Base-by-base conservation (phyloP, 1,140 invertebrate genomes). In the Oreohelix idahoensis region DNA sequence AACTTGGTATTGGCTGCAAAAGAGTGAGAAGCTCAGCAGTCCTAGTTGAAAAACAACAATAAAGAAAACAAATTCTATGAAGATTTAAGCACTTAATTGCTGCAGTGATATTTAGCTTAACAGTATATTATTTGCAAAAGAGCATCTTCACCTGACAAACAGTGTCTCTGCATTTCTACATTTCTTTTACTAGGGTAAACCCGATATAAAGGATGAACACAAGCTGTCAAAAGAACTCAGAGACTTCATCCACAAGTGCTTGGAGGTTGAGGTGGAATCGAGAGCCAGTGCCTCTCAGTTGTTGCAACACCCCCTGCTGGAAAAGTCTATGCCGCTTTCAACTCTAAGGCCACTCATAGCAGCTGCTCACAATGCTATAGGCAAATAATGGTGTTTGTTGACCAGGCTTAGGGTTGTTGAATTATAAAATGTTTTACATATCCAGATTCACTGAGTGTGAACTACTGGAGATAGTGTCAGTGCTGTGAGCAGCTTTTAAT, bases 191-290 rank as follows among this genome's bases (percentile, higher is more conserved):
- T 36, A 79, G 77, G 77, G 77, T 26, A 71, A 80, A 35, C 79
- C 79, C 10, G 79, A 80, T 45, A 88, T 92, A 88, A 99, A 99
- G 92, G 97, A 99, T 89, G 97, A 98, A 90, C 97, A 99, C 82
- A 98, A 98, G 93, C 93, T 99, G 53, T 97, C 97, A 74, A 94
- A 95, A 84, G 95, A 97, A 85, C 98, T 99, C 94, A 97, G 98
- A 94, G 96, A 98, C 93, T 99, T 99, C 93, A 95, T 99, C 85
- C 98, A 99, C 93, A 95, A 96, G 91, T 98, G 98, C 94, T 94
- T 99, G 86, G 98, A 99, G 93, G 98, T 99, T n/a, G 97, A 99
- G 90, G 88, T 99, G 29, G 97, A 99, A 42, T 95, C 95, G 89
- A 94, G 98, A 86, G 96, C 97, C 32, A 95, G 96, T 73, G 97